Evolutionary conservation across 2,113 vertebrate genomes (phyloP).

Genomic region (Pelmatolapia mariae): DNA sequence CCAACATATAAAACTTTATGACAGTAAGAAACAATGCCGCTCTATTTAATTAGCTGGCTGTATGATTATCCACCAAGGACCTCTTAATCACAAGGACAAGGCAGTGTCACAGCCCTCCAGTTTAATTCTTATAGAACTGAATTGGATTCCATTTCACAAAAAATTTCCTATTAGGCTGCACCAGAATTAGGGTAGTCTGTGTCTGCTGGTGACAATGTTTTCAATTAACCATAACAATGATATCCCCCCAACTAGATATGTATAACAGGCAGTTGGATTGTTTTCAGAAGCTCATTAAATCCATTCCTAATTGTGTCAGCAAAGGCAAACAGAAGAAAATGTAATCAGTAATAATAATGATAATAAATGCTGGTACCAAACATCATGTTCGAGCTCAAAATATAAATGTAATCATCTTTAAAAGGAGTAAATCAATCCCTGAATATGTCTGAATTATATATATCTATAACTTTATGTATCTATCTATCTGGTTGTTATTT

Average conservation of each 20-base stretch:
- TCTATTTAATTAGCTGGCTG: not conserved
- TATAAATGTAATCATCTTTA: not conserved
- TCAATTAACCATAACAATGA: not conserved
- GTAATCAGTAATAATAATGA: not conserved
- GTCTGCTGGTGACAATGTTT: not conserved
- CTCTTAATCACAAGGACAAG: not conserved
- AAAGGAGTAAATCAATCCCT: not conserved
- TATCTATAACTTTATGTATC: accelerated
- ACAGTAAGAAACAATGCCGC: not conserved
- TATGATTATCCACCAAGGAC: not conserved
- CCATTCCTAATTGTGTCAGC: not conserved
- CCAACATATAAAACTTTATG: not conserved
- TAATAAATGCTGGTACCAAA: not conserved
- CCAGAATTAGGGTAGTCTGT: not conserved
- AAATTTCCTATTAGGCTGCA: not conserved
- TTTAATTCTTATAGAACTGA: not conserved
- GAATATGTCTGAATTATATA: not conserved
- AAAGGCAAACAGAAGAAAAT: not conserved
- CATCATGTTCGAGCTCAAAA: not conserved
- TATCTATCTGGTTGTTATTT: not conserved
- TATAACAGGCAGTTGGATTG: not conserved
- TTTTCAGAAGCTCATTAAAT: not conserved
- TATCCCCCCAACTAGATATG: not conserved
- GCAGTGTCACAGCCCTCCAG: not conserved
- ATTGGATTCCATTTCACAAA: not conserved